Conservation (phyloP, 53 echinoderm and acorn worm genomes). For the Hippasteria phrygiana region DNA sequence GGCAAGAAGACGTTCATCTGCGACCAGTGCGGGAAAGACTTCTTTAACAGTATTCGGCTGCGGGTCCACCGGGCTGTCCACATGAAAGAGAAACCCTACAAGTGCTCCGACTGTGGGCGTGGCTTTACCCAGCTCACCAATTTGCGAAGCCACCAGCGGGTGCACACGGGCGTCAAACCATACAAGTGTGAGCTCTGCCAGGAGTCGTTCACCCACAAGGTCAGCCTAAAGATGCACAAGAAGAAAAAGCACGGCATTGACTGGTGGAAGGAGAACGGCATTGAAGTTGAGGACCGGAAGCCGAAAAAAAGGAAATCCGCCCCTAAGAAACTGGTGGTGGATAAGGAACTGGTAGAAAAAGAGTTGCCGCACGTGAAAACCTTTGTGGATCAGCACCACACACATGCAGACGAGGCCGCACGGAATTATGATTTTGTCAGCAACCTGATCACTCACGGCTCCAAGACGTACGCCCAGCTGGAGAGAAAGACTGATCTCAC, state of each 20-base stretch:
- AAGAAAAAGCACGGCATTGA: constrained; percentile 93
- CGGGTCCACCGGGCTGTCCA: constrained; percentile 50
- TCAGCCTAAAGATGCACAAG: constrained; percentile 90
- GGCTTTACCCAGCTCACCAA: constrained; percentile 89
- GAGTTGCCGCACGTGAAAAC: constrained; percentile 2
- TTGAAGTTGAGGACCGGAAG: constrained; percentile 19
- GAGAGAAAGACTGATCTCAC: constrained; percentile 29
- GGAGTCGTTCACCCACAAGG: constrained; percentile 88
- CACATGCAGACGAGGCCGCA: neutral
- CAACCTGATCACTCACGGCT: constrained; percentile 55
- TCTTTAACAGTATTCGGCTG: constrained; percentile 38
- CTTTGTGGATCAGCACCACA: constrained; percentile 24
- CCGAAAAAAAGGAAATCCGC: neutral
- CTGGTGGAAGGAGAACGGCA: constrained; percentile 81
- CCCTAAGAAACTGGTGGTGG: neutral
- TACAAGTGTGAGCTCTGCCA: constrained; percentile 81
- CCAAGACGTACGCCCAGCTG: constrained; percentile 55
- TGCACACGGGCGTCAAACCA: constrained; percentile 89
- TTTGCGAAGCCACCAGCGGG: constrained; percentile 83
- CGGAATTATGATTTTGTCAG: constrained; percentile 42
- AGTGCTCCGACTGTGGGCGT: constrained; percentile 79
- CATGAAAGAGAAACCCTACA: constrained; percentile 74
- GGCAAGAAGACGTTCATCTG: constrained; percentile 54
- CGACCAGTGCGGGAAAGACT: constrained; percentile 66
- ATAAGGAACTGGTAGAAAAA: neutral